Base-by-base conservation (phyloP, 2,888 invertebrate species). In the Drosophila meridionalis region DNA sequence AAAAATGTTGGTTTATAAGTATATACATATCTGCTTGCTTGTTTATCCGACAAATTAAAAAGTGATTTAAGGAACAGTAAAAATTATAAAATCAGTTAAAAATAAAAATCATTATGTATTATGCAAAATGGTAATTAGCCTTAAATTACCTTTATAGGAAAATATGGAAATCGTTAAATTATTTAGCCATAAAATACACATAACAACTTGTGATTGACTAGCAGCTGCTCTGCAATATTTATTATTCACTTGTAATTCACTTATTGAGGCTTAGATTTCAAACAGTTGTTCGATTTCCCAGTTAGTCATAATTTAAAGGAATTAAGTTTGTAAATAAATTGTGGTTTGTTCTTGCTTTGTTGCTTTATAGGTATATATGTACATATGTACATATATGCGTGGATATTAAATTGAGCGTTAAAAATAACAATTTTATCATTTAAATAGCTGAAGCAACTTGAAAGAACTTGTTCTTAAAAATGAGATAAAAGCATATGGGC, bases 121-220 rank as follows among this genome's bases (percentile, higher is more conserved):
- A 68, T 68, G 50, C 12, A 68, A 38, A 42, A 45, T n/a, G 42
- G 3, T 38, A 52, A 67, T 67, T 57, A 26, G 43, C 8, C n/a
- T 30, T 1, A 30, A 67, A 50, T 32, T 52, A 20, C 5, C 26
- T 32, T 38, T 32, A 38, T 26, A 63, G 6, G 30, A 9, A 58
- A 45, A 28, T 42, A 36, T 40, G n/a, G 12, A 48, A 55, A 36
- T 20, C 36, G 12, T 47, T 11, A 8, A 66, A 32, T 28, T 66
- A 20, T 30, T 42, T 8, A 7, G 12, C 2, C 12, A 38, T 20
- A 7, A 38, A 48, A 38, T 45, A 38, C n/a, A 7, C 38, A 38
- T 36, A 30, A 20, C 12, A 40, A n/a, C 7, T 34, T 6, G 3
- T 42, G 30, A 12, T 30, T 6, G 30, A 42, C 36, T 56, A 30